phyloP scores from a whole-genome alignment of 1,140 invertebrate species.

The Octopus bimaculoides region DNA sequence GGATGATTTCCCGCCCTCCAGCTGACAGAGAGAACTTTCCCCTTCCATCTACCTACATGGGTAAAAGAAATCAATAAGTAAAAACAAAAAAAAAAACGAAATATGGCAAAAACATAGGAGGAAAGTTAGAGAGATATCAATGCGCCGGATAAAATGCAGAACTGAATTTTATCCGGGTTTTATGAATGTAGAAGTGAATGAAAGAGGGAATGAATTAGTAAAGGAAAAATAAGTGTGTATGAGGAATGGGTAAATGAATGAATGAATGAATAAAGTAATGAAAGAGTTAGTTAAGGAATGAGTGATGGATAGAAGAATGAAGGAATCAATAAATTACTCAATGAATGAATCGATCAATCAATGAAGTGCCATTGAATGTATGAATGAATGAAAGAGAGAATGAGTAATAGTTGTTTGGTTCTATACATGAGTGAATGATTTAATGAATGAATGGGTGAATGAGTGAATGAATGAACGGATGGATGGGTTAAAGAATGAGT shows the following conservation, averaged over 20 bases:
- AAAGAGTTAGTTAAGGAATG: neutral
- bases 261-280: neutral
- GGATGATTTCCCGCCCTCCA: slow-evolving; percentile 15
- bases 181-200: neutral
- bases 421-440: neutral
- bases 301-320: neutral
- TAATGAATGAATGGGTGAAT: neutral
- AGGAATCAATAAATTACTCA: neutral
- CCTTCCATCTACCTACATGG: slow-evolving; percentile 21
- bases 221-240: neutral
- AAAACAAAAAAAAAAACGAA: neutral
- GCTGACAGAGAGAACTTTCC: slow-evolving; percentile 16
- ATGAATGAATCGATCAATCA: neutral
- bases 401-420: neutral
- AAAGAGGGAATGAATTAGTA: neutral
- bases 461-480: neutral
- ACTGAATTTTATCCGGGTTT: neutral
- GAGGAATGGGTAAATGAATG: neutral
- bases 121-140: neutral
- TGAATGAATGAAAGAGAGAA: neutral
- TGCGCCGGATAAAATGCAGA: neutral
- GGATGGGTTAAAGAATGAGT: neutral
- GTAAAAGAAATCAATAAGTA: neutral
- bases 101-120: neutral
- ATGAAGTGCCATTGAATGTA: neutral